These are phyloP conservation scores for Cephus spinipes DNA, from an alignment of 2,888 invertebrate species.

Conservation along the genomic window DNA sequence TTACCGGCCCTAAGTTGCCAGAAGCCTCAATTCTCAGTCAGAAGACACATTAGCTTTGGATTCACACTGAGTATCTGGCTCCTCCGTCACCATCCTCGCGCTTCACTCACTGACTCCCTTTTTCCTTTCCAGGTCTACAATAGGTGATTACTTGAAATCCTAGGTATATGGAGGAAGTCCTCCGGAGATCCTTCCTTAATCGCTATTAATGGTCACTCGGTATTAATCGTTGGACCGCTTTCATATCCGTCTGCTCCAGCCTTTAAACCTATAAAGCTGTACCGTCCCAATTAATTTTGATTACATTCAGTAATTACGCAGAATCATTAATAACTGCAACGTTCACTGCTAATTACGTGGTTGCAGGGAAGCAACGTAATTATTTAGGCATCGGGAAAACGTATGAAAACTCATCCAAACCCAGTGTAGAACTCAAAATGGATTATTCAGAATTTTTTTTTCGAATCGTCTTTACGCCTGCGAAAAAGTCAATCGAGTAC, in stretches of 20 bases:
- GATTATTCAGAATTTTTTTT: background rate
- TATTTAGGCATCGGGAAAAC: background rate
- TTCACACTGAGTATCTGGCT: background rate
- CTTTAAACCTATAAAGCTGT: conserved; percentile 31
- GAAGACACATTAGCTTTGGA: background rate
- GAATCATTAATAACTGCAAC: conserved; percentile 37
- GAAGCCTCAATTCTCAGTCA: background rate
- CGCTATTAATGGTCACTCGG: conserved; percentile 48
- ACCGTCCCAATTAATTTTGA: conserved; percentile 45
- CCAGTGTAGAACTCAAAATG: background rate
- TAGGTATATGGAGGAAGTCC: background rate
- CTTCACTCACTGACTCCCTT: background rate
- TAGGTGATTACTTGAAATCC: background rate
- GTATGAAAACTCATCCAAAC: background rate
- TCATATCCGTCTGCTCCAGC: background rate
- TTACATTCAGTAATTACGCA: conserved; percentile 33
- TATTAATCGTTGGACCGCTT: conserved; percentile 40
- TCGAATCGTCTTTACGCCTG: conserved; percentile 10
- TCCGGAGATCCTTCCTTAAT: conserved; percentile 31
- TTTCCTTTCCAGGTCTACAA: background rate
- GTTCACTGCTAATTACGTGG: background rate
- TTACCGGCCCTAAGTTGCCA: conserved; percentile 57
- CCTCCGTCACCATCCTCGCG: background rate
- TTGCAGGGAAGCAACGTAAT: background rate
- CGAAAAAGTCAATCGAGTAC: conserved; percentile 31